Conservation (phyloP, 2,113 vertebrate species). For the Cathartes aura region DNA sequence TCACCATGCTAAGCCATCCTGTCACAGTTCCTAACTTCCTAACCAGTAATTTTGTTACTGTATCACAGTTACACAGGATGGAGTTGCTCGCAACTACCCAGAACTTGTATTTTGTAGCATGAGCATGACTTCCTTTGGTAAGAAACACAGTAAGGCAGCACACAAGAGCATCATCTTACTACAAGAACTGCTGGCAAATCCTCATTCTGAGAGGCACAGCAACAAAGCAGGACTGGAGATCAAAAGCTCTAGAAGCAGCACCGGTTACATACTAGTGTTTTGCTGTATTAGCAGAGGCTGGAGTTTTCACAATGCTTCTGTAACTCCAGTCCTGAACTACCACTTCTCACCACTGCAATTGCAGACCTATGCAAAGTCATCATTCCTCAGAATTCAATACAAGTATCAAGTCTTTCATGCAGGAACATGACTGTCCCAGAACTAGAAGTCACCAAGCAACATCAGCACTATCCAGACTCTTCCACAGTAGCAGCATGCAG, state of each 20-base stretch:
- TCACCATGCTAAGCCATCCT: not conserved
- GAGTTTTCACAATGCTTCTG: not conserved
- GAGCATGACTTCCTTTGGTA: not conserved
- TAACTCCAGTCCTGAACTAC: not conserved
- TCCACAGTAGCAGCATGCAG: not conserved
- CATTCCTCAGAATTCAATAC: not conserved
- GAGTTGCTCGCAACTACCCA: not conserved
- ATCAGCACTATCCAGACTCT: not conserved
- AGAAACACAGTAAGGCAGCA: not conserved
- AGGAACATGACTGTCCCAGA: not conserved
- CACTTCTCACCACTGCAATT: not conserved
- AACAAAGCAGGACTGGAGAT: not conserved
- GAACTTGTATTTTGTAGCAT: not conserved
- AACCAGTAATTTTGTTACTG: not conserved
- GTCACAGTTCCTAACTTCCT: accelerated
- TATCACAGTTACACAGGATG: not conserved
- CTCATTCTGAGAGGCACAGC: not conserved
- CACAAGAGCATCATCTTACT: not conserved
- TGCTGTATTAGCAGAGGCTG: not conserved
- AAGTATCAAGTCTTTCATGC: not conserved
- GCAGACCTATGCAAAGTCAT: not conserved
- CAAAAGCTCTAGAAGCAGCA: not conserved
- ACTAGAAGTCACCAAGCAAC: not conserved
- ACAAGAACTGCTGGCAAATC: not conserved
- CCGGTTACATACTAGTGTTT: accelerated